Base-by-base conservation (phyloP, 2,888 invertebrate species). In the Serripes groenlandicus region DNA sequence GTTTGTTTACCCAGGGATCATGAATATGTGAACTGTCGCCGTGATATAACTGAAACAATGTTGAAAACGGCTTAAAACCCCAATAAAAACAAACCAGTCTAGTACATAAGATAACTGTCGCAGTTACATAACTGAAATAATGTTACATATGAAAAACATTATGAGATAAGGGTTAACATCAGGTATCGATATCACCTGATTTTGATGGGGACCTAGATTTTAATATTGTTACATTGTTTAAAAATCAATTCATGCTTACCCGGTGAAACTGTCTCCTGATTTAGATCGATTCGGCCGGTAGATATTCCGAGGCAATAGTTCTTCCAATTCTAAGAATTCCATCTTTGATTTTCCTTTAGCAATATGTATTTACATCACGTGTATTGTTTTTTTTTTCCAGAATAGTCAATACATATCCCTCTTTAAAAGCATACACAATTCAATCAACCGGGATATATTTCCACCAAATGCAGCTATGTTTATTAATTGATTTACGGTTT, bases 191-290 rank as follows among this genome's bases (percentile, higher is more conserved):
- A n/a, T n/a, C n/a, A n/a, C n/a, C n/a, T n/a, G n/a, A n/a, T n/a
- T n/a, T n/a, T n/a, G n/a, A n/a, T n/a, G n/a, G n/a, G n/a, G n/a
- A n/a, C n/a, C n/a, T n/a, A n/a, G n/a, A n/a, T n/a, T n/a, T n/a
- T n/a, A n/a, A n/a, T n/a, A n/a, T n/a, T n/a, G n/a, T n/a, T n/a
- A n/a, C n/a, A n/a, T n/a, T n/a, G n/a, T n/a, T n/a, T n/a, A n/a
- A n/a, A 49, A 64, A 64, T 9, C 23, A 23, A 66, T 42, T 4
- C 42, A 66, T 42, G 42, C 66, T n/a, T 37, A 21, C 7, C 66
- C 26, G 37, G 37, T 66, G 23, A 66, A 66, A 23, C 66, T 66
- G 37, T 66, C 66, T 11, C 66, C 23, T 9, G 66, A 66, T 34
- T 37, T 42, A 21, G 66, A 66, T 42, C 66, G 66, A 66, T 66